Evolutionary conservation across 1,140 invertebrate species (phyloP).

Genomic region (Psilanteris sp.): DNA sequence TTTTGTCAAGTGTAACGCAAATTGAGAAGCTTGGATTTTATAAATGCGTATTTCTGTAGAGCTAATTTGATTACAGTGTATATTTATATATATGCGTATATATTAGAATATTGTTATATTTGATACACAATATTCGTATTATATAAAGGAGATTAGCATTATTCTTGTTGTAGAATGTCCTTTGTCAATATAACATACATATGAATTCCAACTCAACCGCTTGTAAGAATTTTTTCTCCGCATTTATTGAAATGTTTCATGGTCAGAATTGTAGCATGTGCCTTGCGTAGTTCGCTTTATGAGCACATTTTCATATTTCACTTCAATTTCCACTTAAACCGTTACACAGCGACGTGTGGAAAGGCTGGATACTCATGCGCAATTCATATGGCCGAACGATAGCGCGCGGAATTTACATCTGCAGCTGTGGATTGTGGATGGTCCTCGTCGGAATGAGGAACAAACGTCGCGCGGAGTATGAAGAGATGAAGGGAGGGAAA

Average conservation of each 20-base stretch:
- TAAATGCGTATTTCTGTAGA: no score
- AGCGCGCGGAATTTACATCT: conserved; percentile 72
- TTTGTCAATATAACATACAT: conserved; percentile 35
- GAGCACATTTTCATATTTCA: conserved; percentile 76
- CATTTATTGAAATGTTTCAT: conserved; percentile 62
- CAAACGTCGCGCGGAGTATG: conserved; percentile 43
- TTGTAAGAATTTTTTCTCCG: conserved; percentile 57
- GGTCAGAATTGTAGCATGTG: conserved; percentile 56
- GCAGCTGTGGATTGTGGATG: conserved; percentile 62
- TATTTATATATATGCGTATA: no score
- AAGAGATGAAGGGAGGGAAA: conserved; percentile 50
- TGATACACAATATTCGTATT: conserved; percentile 3
- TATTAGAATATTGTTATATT: background rate
- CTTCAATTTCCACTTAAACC: conserved; percentile 77
- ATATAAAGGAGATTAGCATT: conserved; percentile 15
- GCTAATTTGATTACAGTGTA: no score
- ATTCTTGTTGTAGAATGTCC: conserved; percentile 13
- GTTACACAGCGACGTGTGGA: conserved; percentile 68
- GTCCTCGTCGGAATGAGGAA: conserved; percentile 58
- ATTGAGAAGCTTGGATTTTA: no score
- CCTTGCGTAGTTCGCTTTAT: conserved; percentile 60
- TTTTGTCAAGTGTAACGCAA: no score
- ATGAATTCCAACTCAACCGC: conserved; percentile 34
- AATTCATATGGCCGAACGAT: conserved; percentile 73
- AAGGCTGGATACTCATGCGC: conserved; percentile 75